Conservation (phyloP, 2,888 invertebrate species). For the Heteromurus nitidus region DNA sequence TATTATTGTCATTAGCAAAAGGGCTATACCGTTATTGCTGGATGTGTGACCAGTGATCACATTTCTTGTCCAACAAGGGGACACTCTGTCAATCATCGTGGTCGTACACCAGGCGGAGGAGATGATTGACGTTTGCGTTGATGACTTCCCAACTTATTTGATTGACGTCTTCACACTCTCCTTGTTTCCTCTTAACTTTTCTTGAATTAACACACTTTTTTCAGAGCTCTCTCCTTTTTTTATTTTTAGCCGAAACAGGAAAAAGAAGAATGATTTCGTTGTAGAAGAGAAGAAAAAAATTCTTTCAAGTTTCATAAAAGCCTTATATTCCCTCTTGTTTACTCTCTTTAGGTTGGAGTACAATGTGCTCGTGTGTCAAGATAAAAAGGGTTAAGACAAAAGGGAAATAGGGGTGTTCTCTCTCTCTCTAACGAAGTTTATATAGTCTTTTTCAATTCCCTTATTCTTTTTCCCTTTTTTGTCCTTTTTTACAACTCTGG, state of each 20-base stretch:
- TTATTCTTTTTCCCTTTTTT: slow-evolving; percentile 18
- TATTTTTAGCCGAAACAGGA: not conserved
- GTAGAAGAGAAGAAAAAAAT: no score
- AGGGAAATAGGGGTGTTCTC: slow-evolving; percentile 29
- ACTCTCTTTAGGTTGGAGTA: not conserved
- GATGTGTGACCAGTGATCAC: slow-evolving; percentile 66
- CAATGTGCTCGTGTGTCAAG: slow-evolving; percentile 15
- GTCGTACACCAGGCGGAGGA: slow-evolving; percentile 6
- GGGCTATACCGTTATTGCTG: slow-evolving; percentile 46
- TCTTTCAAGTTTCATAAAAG: no score
- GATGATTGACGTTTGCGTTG: slow-evolving; percentile 55
- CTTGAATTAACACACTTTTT: slow-evolving; percentile 25
- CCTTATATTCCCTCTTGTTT: no score
- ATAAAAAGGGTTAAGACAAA: slow-evolving; percentile 59
- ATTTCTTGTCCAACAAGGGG: slow-evolving; percentile 73
- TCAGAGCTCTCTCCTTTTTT: no score
- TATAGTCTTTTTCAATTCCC: slow-evolving; percentile 16
- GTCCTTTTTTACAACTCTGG: slow-evolving; percentile 28
- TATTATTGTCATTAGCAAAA: slow-evolving; percentile 51
- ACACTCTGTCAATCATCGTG: slow-evolving; percentile 73
- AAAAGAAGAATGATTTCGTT: slow-evolving; percentile 5
- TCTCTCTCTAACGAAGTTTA: no score
- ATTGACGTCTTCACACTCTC: slow-evolving; percentile 48
- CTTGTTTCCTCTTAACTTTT: slow-evolving; percentile 22
- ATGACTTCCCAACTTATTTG: slow-evolving; percentile 54